Evolutionary conservation across 2,797 vertebrate genomes (phyloP).

Genomic region (Hylomyscus alleni): DNA sequence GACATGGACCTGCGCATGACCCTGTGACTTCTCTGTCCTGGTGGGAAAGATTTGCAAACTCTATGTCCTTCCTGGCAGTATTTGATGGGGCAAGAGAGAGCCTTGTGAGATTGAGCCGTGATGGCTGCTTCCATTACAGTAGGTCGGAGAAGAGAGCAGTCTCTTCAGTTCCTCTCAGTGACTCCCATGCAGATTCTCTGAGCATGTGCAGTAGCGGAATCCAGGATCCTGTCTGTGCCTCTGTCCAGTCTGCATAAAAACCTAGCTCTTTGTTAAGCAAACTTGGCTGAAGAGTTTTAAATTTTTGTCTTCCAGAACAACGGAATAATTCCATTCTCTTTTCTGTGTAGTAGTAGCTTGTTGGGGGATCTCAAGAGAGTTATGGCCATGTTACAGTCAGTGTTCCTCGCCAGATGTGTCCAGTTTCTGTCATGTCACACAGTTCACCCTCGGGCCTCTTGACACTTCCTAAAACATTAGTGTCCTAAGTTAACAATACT

Average conservation of each 20-base stretch:
- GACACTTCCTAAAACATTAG: background rate
- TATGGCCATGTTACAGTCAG: background rate
- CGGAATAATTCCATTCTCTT: background rate
- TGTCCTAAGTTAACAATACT: background rate
- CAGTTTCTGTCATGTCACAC: background rate
- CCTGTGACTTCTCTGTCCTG: background rate
- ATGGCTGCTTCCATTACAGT: background rate
- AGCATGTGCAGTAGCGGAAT: background rate
- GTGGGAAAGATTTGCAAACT: background rate
- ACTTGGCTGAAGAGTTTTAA: slow-evolving; percentile 4
- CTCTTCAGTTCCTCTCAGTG: background rate
- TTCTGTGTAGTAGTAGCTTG: background rate
- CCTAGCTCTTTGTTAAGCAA: slow-evolving; percentile 4
- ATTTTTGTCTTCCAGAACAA: background rate
- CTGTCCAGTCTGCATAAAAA: background rate
- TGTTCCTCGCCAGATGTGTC: background rate
- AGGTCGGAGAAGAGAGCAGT: background rate
- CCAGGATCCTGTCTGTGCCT: background rate
- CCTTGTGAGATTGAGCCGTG: accelerated
- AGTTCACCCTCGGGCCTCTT: background rate
- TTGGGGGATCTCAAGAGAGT: background rate
- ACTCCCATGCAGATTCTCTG: background rate
- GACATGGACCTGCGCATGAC: background rate
- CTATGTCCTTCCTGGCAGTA: background rate
- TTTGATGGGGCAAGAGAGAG: background rate